Percentiles rank a stretch among this genome's conserved stretches.
These are phyloP conservation scores for Maccullochella peelii DNA, from an alignment of 2,113 vertebrate species.

Conservation along the genomic window DNA sequence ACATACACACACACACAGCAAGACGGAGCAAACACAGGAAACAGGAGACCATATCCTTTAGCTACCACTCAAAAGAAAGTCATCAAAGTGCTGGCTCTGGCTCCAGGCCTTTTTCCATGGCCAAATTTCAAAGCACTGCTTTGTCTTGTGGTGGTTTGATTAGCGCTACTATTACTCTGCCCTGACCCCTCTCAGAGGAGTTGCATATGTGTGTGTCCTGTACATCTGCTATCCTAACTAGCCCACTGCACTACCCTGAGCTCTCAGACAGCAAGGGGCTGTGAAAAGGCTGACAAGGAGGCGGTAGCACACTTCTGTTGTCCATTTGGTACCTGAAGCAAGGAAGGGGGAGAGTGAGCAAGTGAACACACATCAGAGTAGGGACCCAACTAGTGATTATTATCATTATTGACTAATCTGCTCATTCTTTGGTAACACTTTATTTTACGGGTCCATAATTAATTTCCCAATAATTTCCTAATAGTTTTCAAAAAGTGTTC, in stretches of 20 bases:
- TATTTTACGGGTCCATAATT: not conserved
- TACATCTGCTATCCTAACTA: slow-evolving; percentile 47
- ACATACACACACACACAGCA: slow-evolving; percentile 32
- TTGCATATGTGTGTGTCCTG: slow-evolving; percentile 25
- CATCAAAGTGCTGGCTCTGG: slow-evolving; percentile 74
- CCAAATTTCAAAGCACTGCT: slow-evolving; percentile 60
- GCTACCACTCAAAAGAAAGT: slow-evolving; percentile 76
- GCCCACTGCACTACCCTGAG: slow-evolving; percentile 38
- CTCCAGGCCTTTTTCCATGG: slow-evolving; percentile 67
- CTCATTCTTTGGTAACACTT: not conserved
- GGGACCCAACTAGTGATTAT: not conserved
- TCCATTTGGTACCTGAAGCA: slow-evolving; percentile 2
- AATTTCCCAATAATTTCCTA: not conserved
- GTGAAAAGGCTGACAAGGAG: slow-evolving; percentile 21
- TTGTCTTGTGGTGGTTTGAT: slow-evolving; percentile 69
- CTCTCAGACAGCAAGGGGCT: slow-evolving; percentile 28
- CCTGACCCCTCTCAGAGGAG: slow-evolving; percentile 57
- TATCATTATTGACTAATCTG: not conserved
- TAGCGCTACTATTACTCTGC: slow-evolving; percentile 59
- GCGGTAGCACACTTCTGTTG: not conserved
- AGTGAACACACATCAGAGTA: not conserved
- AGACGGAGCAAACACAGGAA: slow-evolving; percentile 76
- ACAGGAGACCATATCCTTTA: slow-evolving; percentile 75
- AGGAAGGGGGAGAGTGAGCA: slow-evolving; percentile 1
- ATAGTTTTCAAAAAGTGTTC: not conserved